Evolutionary conservation across 2,797 vertebrate species (phyloP), one percentile per base, ranked within the genome.

Genomic region (Antennarius maculatus): DNA sequence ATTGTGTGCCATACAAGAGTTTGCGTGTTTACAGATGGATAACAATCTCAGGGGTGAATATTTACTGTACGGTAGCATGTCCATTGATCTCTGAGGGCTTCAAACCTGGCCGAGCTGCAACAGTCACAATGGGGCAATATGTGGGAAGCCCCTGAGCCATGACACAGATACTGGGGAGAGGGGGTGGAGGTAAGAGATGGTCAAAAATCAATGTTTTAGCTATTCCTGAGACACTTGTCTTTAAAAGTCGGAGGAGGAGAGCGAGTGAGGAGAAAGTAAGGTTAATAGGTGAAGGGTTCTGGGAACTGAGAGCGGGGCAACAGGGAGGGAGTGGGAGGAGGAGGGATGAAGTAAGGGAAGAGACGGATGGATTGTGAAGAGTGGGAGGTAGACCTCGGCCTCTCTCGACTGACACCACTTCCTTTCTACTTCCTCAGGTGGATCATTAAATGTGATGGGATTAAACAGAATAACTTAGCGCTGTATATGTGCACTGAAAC

Each of bases 121-220:
- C 83, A 88, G 89, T 83, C 84, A 83, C 79, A 79, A 84, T 58
- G 61, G 76, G 88, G 88, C 90, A 87, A 91, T 87, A 89, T 84
- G 88, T 71, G 85, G 83, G 89, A 91, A 80, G 79, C 82, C 66
- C 89, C 90, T 90, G 78, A 91, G 89, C 88, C 69, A 71, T 86
- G 86, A 92, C 89, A 92, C 84, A 71, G 63, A 88, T 80, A 74
- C 75, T 27, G 63, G 68, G 51, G 51, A 66, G 56, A 14, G 7
- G 18, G 9, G 31, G 43, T 3, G 39, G 61, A 37, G 54, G 79
- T 23, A 29, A 55, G 61, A 79, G 65, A 54, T 84, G 90, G 89
- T 88, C 86, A 83, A 92, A 94, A 95, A 95, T 94, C 94, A 90
- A 92, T 94, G 92, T 94, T 95, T 71, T 91, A 93, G 92, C 91